These are phyloP conservation scores for Dryobates pubescens DNA, from an alignment of 2,797 vertebrate species.

Conservation along the genomic window DNA sequence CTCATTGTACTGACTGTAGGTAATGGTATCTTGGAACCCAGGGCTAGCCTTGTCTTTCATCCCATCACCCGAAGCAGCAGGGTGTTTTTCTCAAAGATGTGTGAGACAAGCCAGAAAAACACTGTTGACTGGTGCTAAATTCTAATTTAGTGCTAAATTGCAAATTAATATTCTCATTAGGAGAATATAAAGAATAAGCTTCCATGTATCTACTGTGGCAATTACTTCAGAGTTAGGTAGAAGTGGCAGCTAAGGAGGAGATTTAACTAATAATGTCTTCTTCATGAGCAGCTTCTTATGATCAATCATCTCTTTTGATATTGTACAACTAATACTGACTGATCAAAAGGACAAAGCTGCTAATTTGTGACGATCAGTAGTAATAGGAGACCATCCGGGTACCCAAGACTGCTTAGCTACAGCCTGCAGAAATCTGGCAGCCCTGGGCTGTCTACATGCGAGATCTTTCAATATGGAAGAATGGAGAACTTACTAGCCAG, in stretches of 20 bases:
- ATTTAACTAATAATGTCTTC: neutral
- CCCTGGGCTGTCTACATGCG: neutral
- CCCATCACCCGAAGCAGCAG: neutral
- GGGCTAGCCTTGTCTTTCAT: neutral
- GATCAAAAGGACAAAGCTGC: neutral
- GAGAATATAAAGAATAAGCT: neutral
- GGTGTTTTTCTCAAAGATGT: neutral
- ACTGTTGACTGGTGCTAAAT: neutral
- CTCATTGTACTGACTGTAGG: neutral
- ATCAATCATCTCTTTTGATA: neutral
- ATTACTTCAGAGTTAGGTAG: neutral
- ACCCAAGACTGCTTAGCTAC: neutral
- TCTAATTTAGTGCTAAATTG: neutral
- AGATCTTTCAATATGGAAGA: neutral
- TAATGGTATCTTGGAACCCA: neutral
- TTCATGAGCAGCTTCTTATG: neutral
- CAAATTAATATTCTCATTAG: neutral
- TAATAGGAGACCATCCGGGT: neutral
- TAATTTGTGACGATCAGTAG: neutral
- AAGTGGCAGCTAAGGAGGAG: neutral
- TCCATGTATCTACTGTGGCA: neutral
- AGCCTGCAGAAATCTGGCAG: neutral
- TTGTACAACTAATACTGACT: neutral
- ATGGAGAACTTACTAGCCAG: neutral
- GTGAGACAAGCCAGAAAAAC: neutral